phyloP scores from a whole-genome alignment of 2,888 invertebrate genomes.

The Spodoptera exigua region DNA sequence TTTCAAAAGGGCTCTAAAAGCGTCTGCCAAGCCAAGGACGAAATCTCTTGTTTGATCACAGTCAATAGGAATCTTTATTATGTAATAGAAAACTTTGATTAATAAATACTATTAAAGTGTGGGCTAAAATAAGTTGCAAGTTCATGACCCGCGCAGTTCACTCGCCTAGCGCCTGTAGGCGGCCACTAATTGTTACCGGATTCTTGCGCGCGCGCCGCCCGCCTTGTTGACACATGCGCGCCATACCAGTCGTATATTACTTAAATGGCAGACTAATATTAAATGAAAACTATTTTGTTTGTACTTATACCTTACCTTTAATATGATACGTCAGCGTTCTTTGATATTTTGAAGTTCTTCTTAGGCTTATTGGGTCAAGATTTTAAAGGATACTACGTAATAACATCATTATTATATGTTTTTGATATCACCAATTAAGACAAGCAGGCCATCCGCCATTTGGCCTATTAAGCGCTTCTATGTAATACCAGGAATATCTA shows the following conservation, averaged over 20 bases:
- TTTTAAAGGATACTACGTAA: too few species aligned
- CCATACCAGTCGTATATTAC: background rate
- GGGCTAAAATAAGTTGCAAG: slow-evolving; percentile 55
- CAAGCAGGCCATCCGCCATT: too few species aligned
- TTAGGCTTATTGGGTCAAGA: too few species aligned
- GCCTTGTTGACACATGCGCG: slow-evolving; percentile 25
- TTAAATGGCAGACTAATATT: background rate
- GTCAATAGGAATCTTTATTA: background rate
- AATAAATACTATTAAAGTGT: slow-evolving; percentile 24
- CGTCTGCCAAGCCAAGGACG: too few species aligned
- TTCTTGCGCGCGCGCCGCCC: slow-evolving; percentile 66
- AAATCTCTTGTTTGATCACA: too few species aligned
- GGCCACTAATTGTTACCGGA: slow-evolving; percentile 78
- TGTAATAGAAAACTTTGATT: slow-evolving; percentile 2
- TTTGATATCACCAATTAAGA: too few species aligned
- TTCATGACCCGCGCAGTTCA: slow-evolving; percentile 62
- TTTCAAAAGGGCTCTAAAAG: too few species aligned
- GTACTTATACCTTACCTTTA: slow-evolving; percentile 11
- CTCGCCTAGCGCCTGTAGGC: slow-evolving; percentile 66
- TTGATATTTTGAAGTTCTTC: background rate
- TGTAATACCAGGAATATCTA: too few species aligned
- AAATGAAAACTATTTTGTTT: background rate
- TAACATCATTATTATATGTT: too few species aligned
- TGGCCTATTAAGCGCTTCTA: too few species aligned
- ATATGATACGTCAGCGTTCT: slow-evolving; percentile 5